Percentiles rank a stretch among this genome's conserved stretches.
Evolutionary conservation across 2,888 invertebrate genomes (phyloP).

Genomic region (Macaria liturata): DNA sequence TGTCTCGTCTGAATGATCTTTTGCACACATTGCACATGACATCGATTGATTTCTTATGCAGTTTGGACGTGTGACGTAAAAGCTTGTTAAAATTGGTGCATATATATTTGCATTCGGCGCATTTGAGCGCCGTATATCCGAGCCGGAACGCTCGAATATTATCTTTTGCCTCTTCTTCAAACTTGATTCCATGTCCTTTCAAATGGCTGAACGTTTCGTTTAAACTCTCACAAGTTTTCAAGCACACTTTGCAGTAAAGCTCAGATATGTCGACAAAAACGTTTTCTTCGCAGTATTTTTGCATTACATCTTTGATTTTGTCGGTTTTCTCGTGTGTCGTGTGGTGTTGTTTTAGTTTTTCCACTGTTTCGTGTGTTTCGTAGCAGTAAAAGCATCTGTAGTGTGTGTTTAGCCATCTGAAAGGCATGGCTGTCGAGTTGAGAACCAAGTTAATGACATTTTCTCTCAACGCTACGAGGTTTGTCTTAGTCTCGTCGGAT

Average conservation of each 20-base stretch:
- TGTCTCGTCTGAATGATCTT: constrained; percentile 32
- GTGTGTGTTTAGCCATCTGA: constrained; percentile 44
- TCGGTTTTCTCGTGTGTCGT: constrained; percentile 29
- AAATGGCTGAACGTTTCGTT: constrained; percentile 40
- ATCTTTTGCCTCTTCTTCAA: constrained; percentile 25
- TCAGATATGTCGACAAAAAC: constrained; percentile 41
- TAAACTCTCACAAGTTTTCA: constrained; percentile 23
- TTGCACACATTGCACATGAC: constrained; percentile 31
- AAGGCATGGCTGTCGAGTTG: constrained; percentile 47
- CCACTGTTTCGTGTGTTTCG: constrained; percentile 40
- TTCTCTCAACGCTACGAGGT: constrained; percentile 35
- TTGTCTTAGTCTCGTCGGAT: too few relatives aligned
- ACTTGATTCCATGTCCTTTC: constrained; percentile 31
- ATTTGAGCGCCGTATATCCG: constrained; percentile 5
- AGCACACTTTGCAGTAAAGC: constrained; percentile 40
- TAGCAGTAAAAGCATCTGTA: constrained; percentile 51
- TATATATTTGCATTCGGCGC: constrained; percentile 9
- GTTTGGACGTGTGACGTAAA: constrained; percentile 13
- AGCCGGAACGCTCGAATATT: constrained; percentile 29
- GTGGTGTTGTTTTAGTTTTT: constrained; percentile 41
- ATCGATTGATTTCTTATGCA: constrained; percentile 13
- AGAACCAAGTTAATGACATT: constrained; percentile 46
- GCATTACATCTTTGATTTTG: constrained; percentile 32
- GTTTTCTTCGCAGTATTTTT: constrained; percentile 38
- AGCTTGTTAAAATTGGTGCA: constrained; percentile 14